phyloP scores from a whole-genome alignment of 1,140 invertebrate genomes.

The Nixonia krombeini region DNA sequence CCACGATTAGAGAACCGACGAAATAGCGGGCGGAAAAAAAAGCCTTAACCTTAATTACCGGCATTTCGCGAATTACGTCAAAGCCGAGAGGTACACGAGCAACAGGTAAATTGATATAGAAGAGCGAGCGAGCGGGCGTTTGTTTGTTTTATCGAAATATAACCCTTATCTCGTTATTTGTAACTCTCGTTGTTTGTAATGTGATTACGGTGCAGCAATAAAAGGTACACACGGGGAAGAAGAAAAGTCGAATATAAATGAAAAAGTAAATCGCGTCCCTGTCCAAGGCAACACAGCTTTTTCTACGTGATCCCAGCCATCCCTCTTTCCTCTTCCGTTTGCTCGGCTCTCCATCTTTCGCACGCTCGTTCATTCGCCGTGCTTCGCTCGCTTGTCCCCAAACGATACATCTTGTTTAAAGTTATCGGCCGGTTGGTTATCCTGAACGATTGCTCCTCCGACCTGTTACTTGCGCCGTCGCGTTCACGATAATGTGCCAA shows the following conservation, averaged over 20 bases:
- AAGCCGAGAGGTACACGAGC: background rate
- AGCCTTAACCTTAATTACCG: background rate
- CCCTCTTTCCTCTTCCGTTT: constrained; percentile 38
- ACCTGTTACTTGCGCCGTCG: constrained; percentile 9
- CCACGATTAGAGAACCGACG: background rate
- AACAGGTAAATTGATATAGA: background rate
- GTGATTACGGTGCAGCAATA: constrained; percentile 12
- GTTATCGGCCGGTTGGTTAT: constrained; percentile 59
- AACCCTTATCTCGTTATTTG: no score
- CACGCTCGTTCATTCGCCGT: constrained; percentile 23
- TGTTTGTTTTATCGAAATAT: background rate
- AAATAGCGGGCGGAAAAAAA: background rate
- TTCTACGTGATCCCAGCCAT: constrained; percentile 32
- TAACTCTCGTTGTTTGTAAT: constrained; percentile 5
- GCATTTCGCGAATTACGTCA: no score
- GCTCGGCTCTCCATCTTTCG: constrained; percentile 22
- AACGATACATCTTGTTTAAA: constrained; percentile 58
- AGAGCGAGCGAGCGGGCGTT: background rate
- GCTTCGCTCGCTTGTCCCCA: constrained; percentile 31
- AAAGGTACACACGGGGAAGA: constrained; percentile 14
- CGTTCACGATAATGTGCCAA: constrained; percentile 25
- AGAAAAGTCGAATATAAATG: constrained; percentile 30
- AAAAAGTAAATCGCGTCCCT: constrained; percentile 31
- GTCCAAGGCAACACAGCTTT: constrained; percentile 16
- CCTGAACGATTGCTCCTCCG: constrained; percentile 53